Base-by-base conservation (phyloP, 2,113 vertebrate genomes). In the Chloebia gouldiae region DNA sequence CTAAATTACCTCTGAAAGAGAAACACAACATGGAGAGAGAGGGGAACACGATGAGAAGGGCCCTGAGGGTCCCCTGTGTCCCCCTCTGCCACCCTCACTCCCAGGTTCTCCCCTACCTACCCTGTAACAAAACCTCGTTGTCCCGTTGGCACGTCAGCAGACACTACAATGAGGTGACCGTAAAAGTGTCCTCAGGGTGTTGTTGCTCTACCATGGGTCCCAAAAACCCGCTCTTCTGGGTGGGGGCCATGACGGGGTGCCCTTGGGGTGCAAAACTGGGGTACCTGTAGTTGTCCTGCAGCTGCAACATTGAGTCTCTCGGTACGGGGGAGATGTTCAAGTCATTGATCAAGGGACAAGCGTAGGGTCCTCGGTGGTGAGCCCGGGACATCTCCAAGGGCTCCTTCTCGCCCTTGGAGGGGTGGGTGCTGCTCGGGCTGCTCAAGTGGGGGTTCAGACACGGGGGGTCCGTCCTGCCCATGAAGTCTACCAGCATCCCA, bases 101-200 rank as follows among this genome's bases (percentile, higher is more conserved):
- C 49, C 23, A 37, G 60, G 33, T 23, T 31, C 15, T 70, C 78
- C 90, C 87, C 88, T 80, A 98, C 98, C 97, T 96, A 98, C 98
- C 98, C 98, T 98, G 98, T 97, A 98, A 98, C 97, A 98, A 98
- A 98, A 98, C 98, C 98, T 98, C 97, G 92, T 95, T 94, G 98
- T 98, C 98, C 97, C 96, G 97, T 96, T 96, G 98, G 98, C 99
- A 99, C 98, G 97, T 97, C 97, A 96, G 97, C 97, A 97, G 97
- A 96, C 98, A 98, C 99, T 99, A 99, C 98, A 99, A 99, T 98
- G 99, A 99, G 98, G 99, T 99, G 98, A 99, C 99, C 68, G 99
- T 99, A 98, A 99, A 99, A 98, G 98, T 99, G 98, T 99, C 99
- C 95, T 99, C 99, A 14, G 98, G 98, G 94, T 99, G 98, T 75